phyloP scores from a whole-genome alignment of 2,888 invertebrate genomes.

The Cryptocephalus moraei region DNA sequence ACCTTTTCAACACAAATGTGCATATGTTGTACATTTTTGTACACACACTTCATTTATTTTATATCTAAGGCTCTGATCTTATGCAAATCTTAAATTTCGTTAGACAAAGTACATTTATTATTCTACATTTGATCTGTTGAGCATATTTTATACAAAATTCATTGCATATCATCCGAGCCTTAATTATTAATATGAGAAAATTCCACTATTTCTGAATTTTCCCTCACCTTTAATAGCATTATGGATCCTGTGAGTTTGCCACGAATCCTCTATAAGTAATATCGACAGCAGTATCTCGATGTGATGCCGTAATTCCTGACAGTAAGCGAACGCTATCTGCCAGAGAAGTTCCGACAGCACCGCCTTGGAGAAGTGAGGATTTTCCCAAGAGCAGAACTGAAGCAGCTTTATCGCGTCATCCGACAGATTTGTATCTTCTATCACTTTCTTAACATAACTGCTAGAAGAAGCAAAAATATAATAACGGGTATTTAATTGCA shows the following conservation, averaged over 20 bases:
- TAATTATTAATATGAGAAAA: too few species aligned
- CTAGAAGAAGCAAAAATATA: conserved; percentile 14
- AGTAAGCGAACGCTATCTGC: conserved; percentile 84
- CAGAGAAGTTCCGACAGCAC: conserved; percentile 85
- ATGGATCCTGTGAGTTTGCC: conserved; percentile 91
- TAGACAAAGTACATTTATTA: too few species aligned
- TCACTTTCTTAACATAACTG: conserved; percentile 87
- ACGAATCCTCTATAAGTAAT: conserved; percentile 85
- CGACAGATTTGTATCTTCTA: conserved; percentile 86
- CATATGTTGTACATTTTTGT: too few species aligned
- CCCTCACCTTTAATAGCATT: conserved; percentile 70
- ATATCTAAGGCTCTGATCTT: too few species aligned
- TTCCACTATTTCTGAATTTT: too few species aligned
- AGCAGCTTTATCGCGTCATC: conserved; percentile 85
- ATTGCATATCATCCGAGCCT: too few species aligned
- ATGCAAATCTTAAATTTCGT: too few species aligned
- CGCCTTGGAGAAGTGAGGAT: conserved; percentile 83
- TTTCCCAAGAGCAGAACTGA: conserved; percentile 95
- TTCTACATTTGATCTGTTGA: too few species aligned
- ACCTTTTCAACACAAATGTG: too few species aligned
- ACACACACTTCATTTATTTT: too few species aligned
- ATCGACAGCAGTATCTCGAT: conserved; percentile 81
- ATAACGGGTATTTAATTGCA: not conserved
- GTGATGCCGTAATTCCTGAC: conserved; percentile 87
- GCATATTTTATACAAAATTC: too few species aligned